phyloP scores from a whole-genome alignment of 2,797 vertebrate species.

The Miichthys miiuy region DNA sequence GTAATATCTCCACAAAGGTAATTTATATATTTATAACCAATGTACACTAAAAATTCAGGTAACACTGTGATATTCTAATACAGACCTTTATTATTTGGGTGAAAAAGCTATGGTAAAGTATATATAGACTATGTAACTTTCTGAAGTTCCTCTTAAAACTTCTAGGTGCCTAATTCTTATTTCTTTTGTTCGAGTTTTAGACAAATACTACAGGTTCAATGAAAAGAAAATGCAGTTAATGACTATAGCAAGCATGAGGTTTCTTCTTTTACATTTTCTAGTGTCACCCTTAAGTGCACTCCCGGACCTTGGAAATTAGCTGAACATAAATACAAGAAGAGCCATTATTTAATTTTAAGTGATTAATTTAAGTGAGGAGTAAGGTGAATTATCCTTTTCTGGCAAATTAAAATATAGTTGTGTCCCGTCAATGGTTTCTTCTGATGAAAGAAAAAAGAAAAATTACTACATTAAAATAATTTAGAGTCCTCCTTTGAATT shows the following conservation, averaged over 20 bases:
- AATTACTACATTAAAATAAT: slow-evolving; percentile 78
- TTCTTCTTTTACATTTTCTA: slow-evolving; percentile 26
- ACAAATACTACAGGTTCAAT: neutral
- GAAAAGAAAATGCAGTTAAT: slow-evolving; percentile 9
- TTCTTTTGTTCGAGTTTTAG: neutral
- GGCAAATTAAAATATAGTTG: slow-evolving; percentile 78
- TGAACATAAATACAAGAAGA: slow-evolving; percentile 61
- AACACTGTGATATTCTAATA: slow-evolving; percentile 4
- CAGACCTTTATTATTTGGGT: neutral
- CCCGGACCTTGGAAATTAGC: slow-evolving; percentile 41
- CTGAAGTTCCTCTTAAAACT: slow-evolving; percentile 9
- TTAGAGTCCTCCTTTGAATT: slow-evolving; percentile 72
- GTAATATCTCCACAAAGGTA: slow-evolving; percentile 30
- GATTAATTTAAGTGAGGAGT: slow-evolving; percentile 72
- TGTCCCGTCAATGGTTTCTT: slow-evolving; percentile 51
- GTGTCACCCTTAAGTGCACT: slow-evolving; percentile 47
- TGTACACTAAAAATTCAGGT: slow-evolving; percentile 39
- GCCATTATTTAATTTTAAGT: slow-evolving; percentile 73
- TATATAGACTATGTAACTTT: slow-evolving; percentile 16
- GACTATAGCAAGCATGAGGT: slow-evolving; percentile 13
- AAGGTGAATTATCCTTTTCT: slow-evolving; percentile 69
- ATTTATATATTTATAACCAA: slow-evolving; percentile 58
- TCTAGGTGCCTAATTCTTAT: neutral
- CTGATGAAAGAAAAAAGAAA: slow-evolving; percentile 71
- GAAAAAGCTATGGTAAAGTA: slow-evolving; percentile 24